Base-by-base conservation (phyloP, 2,113 vertebrate species). In the Turnix velox region DNA sequence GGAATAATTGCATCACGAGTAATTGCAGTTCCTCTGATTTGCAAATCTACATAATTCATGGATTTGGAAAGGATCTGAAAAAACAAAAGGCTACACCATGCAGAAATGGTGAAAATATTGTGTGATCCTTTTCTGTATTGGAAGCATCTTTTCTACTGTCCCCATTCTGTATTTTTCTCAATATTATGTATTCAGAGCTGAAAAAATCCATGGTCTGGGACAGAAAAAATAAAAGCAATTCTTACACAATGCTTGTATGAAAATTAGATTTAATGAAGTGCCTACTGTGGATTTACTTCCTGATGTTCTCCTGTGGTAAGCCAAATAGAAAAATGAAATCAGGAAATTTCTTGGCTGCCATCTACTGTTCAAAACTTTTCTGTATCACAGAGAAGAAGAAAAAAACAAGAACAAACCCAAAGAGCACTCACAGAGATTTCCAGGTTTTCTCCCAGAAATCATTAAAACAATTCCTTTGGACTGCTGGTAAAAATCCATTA, bases 311-410 rank as follows among this genome's bases (percentile, higher is more conserved):
- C 49, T 87, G 23, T 22, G 19, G 63, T 72, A 88, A 91, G n/a
- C 6, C 71, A 57, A 84, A 91, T 7, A 1, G 3, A 55, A 72
- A 85, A 84, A 45, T 8, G 8, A 87, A 71, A 85, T 7, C 25
- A 71, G 27, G 80, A 91, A 74, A 81, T 90, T 95, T 95, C 95
- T 92, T 93, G 93, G 79, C 96, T 96, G 96, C 96, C 96, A 96
- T 61, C 97, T 97, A 84, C 95, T 62, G 93, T 91, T 94, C 92
- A 89, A 87, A 91, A 63, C 28, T 24, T 75, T 83, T 33, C 49
- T 42, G 5, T 58, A 49, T 54, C 30, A 62, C 51, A 73, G 37
- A 76, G 23, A 40, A 75, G 57, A 72, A 78, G 22, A 37, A 82
- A 37, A 82, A 92, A 83, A 9, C 5, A 51, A 74, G 67, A 86